phyloP scores from a whole-genome alignment of 2,797 vertebrate species.

The Pseudochirops corinnae region DNA sequence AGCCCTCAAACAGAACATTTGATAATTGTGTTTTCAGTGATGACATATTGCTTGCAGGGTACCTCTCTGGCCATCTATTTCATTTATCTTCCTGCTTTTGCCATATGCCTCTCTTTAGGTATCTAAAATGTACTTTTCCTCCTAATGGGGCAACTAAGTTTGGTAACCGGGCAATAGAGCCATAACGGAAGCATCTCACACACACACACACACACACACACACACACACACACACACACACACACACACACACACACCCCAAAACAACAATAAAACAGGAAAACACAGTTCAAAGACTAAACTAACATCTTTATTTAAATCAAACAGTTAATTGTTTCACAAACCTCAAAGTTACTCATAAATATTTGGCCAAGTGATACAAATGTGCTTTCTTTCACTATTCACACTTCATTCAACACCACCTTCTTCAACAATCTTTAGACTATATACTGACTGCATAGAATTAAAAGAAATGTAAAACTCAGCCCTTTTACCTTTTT shows the following conservation, averaged over 20 bases:
- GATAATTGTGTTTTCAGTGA: slow-evolving; percentile 7
- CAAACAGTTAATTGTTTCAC: neutral
- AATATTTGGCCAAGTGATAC: neutral
- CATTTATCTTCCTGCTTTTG: neutral
- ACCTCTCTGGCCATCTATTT: neutral
- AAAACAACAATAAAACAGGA: neutral
- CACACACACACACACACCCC: no score
- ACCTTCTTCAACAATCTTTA: neutral
- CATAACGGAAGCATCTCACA: neutral
- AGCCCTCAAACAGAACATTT: neutral
- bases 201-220: neutral
- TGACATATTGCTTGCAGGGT: neutral
- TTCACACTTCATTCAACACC: neutral
- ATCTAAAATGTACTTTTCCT: neutral
- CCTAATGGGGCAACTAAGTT: neutral
- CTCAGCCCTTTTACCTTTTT: neutral
- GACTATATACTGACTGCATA: neutral
- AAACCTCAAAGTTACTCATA: neutral
- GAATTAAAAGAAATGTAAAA: neutral
- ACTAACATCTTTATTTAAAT: neutral
- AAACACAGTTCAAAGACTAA: neutral
- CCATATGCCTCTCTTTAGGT: neutral
- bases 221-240: neutral
- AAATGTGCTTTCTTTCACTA: neutral
- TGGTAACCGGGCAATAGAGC: neutral